Conservation (phyloP, 2,888 invertebrate species). For the Pemphredon lugubris region DNA sequence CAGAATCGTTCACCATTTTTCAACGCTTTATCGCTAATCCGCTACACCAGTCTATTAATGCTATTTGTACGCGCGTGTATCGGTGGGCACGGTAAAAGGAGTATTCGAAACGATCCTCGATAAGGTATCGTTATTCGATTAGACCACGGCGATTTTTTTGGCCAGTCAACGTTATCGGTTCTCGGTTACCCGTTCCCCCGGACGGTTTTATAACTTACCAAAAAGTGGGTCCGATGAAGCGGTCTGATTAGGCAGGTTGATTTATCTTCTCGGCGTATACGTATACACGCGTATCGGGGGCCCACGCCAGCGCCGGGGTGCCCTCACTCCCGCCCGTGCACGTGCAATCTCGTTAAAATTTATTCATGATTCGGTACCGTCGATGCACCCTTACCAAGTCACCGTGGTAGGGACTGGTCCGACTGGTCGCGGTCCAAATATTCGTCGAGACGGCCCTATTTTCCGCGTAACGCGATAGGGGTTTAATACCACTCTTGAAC, state of each 20-base stretch:
- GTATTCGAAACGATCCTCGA: too few species aligned
- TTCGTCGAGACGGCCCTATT: slow-evolving; percentile 62
- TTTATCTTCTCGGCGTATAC: slow-evolving; percentile 69
- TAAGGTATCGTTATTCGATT: neutral
- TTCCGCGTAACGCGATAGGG: slow-evolving; percentile 66
- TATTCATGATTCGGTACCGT: slow-evolving; percentile 71
- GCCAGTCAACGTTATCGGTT: too few species aligned
- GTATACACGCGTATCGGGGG: slow-evolving; percentile 36
- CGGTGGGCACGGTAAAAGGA: too few species aligned
- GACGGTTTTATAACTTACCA: slow-evolving; percentile 68
- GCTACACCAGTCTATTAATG: too few species aligned
- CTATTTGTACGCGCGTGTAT: too few species aligned
- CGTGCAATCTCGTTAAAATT: slow-evolving; percentile 73
- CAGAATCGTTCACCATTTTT: neutral
- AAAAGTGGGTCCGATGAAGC: slow-evolving; percentile 73
- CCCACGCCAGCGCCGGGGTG: neutral
- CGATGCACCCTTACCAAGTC: slow-evolving; percentile 52
- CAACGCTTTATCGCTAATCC: too few species aligned
- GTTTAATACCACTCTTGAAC: slow-evolving; percentile 61
- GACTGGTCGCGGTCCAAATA: slow-evolving; percentile 67
- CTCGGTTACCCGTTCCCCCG: slow-evolving; percentile 11
- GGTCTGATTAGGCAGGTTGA: slow-evolving; percentile 74
- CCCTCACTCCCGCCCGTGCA: slow-evolving; percentile 39
- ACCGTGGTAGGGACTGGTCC: slow-evolving; percentile 61
- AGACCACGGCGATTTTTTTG: slow-evolving; percentile 22